Base-by-base conservation (phyloP, 2,888 invertebrate species). In the Galerucella pusilla region DNA sequence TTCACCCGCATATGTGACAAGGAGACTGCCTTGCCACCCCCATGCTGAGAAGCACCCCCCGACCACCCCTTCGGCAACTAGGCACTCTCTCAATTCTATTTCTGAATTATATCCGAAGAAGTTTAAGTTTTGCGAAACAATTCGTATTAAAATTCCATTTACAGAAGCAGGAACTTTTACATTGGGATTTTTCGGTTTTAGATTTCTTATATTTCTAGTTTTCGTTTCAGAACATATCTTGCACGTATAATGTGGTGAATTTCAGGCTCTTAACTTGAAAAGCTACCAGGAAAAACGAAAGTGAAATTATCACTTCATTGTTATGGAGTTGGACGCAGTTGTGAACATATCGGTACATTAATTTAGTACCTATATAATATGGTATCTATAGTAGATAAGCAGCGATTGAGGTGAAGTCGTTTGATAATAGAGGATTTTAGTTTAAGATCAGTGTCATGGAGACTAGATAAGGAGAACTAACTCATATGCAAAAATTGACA, bases 1-100 rank as follows among this genome's bases (percentile, higher is more conserved):
- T 85, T 85, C 85, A 83, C 84, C 85, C 85, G 84, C 86, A 85
- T 86, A 85, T 87, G 85, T 86, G 85, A 82, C 81, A 75, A 75
- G 71, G 76, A 79, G 71, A 68, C 71, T 66, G 79, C 82, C 78
- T 73, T 75, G 65, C 75, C 74, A 77, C 77, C 72, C 68, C 67
- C 77, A 70, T 75, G 77, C 77, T 67, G 73, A 75, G 75, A 71
- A 70, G 63, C 76, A 68, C 52, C 75, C 68, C 77, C 74, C 71
- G 12, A n/a, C 66, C 42, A n/a, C 59, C 42, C 71, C 73, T 57
- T 64, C 10, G 66, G 72, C 77, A 73, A 68, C 76, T 68, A 67
- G 74, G 63, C 75, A 71, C 77, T 74, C 74, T 75, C 74, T 75
- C 76, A 75, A 76, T 75, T 79, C 77, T 79, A 76, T 76, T 79